These are phyloP conservation scores for Phytoseiulus persimilis DNA, from an alignment of 2,888 invertebrate genomes.

Conservation along the genomic window DNA sequence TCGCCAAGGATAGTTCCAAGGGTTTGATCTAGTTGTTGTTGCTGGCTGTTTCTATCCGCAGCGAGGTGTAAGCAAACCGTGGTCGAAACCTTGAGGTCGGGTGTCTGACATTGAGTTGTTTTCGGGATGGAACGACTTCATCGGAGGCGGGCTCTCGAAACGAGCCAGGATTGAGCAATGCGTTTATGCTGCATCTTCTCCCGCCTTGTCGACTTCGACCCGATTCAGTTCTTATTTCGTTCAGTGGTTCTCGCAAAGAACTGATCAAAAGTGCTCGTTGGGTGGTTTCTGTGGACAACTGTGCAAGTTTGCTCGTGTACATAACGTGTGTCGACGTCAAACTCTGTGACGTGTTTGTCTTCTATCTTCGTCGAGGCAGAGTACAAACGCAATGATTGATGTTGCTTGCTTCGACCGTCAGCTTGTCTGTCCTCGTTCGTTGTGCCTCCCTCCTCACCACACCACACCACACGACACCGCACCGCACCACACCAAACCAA, in stretches of 20 bases:
- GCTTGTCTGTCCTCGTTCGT: neutral
- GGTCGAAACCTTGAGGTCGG: neutral
- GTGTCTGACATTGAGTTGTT: too few relatives aligned
- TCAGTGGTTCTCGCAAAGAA: too few relatives aligned
- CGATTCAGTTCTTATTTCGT: too few relatives aligned
- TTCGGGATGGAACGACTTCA: too few relatives aligned
- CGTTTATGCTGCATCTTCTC: too few relatives aligned
- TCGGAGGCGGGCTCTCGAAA: too few relatives aligned
- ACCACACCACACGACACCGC: neutral
- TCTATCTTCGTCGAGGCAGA: neutral
- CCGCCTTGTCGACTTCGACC: too few relatives aligned
- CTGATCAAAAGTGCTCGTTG: too few relatives aligned
- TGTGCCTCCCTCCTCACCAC: neutral
- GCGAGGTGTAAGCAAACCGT: neutral
- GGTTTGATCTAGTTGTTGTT: neutral
- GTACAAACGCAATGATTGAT: neutral
- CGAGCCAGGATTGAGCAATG: too few relatives aligned
- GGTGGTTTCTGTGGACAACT: neutral
- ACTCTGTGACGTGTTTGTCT: neutral
- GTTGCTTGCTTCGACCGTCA: neutral
- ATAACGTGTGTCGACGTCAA: neutral
- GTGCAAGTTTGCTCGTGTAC: neutral
- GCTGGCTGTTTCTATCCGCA: neutral
- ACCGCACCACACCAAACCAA: neutral
- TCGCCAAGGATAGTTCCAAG: neutral